phyloP scores from a whole-genome alignment of 2,797 vertebrate genomes.

The Miichthys miiuy region DNA sequence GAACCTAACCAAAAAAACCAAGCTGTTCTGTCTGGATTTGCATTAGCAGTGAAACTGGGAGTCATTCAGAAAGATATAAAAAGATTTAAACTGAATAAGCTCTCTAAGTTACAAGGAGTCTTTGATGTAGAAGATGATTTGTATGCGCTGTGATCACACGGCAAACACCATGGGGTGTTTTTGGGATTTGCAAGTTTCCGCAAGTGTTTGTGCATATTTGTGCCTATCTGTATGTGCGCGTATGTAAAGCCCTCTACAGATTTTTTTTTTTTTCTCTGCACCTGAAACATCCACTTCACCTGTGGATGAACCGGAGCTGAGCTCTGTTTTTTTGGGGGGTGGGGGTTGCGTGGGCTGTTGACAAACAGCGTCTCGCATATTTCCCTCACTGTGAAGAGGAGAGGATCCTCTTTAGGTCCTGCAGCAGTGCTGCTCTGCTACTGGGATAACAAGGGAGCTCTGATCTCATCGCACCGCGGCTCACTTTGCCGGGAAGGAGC shows the following conservation, averaged over 20 bases:
- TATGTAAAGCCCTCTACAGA: conserved; percentile 44
- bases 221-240: conserved; percentile 38
- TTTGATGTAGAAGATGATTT: conserved; percentile 76
- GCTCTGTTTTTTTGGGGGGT: conserved; percentile 8
- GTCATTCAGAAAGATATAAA: conserved; percentile 58
- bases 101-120: conserved; percentile 56
- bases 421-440: conserved; percentile 73
- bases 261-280: conserved; percentile 43
- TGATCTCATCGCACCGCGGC: conserved; percentile 78
- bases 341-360: conserved; percentile 45
- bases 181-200: conserved; percentile 57
- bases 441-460: conserved; percentile 69
- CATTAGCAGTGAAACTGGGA: conserved; percentile 50
- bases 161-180: conserved; percentile 71
- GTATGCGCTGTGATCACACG: conserved; percentile 73
- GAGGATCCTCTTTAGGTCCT: conserved; percentile 71
- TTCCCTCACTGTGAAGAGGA: conserved; percentile 59
- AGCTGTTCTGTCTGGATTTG: conserved; percentile 55
- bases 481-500: conserved; percentile 79
- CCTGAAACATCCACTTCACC: conserved; percentile 78
- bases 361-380: conserved; percentile 63
- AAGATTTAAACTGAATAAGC: conserved; percentile 63
- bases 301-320: conserved; percentile 72
- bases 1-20: conserved; percentile 34
- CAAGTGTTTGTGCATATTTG: conserved; percentile 53